phyloP scores from a whole-genome alignment of 2,888 invertebrate genomes.

The Odontocolon sp. region DNA sequence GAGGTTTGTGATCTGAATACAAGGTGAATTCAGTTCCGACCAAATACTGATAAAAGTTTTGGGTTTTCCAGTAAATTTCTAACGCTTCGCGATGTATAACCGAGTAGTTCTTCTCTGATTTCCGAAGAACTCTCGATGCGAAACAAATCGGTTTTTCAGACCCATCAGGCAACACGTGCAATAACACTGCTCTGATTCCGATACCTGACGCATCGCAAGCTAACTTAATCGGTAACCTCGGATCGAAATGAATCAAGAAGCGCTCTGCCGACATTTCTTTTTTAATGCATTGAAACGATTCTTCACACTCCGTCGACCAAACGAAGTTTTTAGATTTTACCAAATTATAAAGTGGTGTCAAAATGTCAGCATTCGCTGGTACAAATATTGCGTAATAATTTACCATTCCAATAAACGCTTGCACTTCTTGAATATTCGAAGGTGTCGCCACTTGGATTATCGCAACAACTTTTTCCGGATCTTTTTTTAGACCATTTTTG shows the following conservation, averaged over 20 bases:
- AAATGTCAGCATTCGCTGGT: conserved; percentile 65
- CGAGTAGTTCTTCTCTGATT: conserved; percentile 72
- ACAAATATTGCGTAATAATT: conserved; percentile 78
- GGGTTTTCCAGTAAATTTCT: conserved; percentile 72
- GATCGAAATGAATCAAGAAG: conserved; percentile 58
- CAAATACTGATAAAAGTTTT: conserved; percentile 75
- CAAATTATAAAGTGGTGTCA: conserved; percentile 70
- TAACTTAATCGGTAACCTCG: conserved; percentile 45
- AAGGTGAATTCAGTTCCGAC: conserved; percentile 70
- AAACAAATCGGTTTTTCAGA: conserved; percentile 68
- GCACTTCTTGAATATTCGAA: conserved; percentile 62
- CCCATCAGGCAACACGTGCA: conserved; percentile 67
- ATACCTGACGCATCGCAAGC: conserved; percentile 61
- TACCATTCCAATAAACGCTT: conserved; percentile 71
- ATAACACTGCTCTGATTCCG: conserved; percentile 70
- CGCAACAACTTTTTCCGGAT: conserved; percentile 67
- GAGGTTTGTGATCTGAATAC: conserved; percentile 71
- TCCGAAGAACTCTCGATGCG: conserved; percentile 68
- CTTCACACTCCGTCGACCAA: conserved; percentile 69
- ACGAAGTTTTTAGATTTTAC: conserved; percentile 16
- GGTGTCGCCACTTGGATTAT: conserved; percentile 68
- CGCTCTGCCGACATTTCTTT: conserved; percentile 47
- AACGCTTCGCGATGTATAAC: conserved; percentile 73
- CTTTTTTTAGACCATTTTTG: conserved; percentile 71
- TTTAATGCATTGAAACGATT: conserved; percentile 70